Evolutionary conservation across 2,113 vertebrate genomes (phyloP).

Genomic region (Desmodus rotundus): DNA sequence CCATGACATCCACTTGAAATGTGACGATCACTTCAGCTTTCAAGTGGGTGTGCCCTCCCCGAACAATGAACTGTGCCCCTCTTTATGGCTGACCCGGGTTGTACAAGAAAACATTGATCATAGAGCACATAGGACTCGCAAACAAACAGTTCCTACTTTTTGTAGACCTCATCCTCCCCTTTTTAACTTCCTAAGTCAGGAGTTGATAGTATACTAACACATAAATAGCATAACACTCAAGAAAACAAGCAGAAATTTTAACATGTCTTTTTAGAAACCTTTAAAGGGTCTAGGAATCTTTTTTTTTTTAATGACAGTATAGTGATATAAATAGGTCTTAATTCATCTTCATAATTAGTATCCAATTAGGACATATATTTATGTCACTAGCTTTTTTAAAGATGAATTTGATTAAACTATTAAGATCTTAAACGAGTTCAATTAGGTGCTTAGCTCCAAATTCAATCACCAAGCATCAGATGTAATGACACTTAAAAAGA

Average conservation of each 20-base stretch:
- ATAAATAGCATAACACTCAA: background rate
- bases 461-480: constrained; percentile 20
- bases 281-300: background rate
- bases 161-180: background rate
- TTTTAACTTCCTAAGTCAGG: background rate
- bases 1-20: background rate
- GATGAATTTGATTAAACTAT: constrained; percentile 50
- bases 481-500: constrained; percentile 14
- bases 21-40: background rate
- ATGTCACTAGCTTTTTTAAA: constrained; percentile 57
- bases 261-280: background rate
- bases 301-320: background rate
- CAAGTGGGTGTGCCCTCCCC: background rate
- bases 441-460: constrained; percentile 39
- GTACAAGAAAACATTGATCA: background rate
- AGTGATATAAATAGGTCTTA: background rate
- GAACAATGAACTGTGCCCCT: background rate
- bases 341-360: constrained; percentile 32
- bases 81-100: background rate
- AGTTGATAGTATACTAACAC: background rate
- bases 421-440: constrained; percentile 23
- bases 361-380: constrained; percentile 40
- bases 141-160: background rate
- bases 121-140: background rate
- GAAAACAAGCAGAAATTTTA: background rate